Evolutionary conservation across 1,140 invertebrate species (phyloP), one percentile per base, ranked within the genome.

Genomic region (Temnothorax curvispinosus): DNA sequence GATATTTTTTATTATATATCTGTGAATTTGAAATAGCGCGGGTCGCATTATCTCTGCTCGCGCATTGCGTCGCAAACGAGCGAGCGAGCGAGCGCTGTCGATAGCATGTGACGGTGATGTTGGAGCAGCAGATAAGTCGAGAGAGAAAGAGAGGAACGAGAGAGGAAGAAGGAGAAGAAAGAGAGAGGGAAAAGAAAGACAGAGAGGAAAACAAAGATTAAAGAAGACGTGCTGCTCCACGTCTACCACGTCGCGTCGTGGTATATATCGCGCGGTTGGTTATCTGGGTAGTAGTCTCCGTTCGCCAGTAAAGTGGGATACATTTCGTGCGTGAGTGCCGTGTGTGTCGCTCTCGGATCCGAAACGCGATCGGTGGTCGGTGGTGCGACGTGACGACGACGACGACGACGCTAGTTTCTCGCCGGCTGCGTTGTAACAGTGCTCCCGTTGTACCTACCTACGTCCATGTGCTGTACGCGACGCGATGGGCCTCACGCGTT

Each of bases 401-500:
- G 52, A 72, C 67, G 69, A 38, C 38, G 27, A 56, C 4, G 38
- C 27, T 54, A 54, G 80, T 75, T 9, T 62, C 69, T 75, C 69
- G 56, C 62, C 27, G 21, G 21, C 38, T 38, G 52, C 11, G 18
- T 64, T 35, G 65, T 35, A 41, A 38, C 1, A 3, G 41, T 38
- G 41, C 47, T 47, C 54, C 32, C 18, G 58, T 47, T 60, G 47
- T 15, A 47, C 27, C 27, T 27, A 27, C 1, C 27, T 27, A 27
- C 87, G 74, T 87, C 87, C 90, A 91, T 92, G 90, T 93, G 90
- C 85, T 88, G 89, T 77, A 56, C 76, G 56, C 52, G 62, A 65
- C 69, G 91, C 75, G 71, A 93, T 93, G 93, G 93, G 92, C 21
- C 87, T 93, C 69, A 85, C 93, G 54, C 86, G 93, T 11, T 90